Conservation (phyloP, 2,888 invertebrate genomes). For the Cistogaster globosa region DNA sequence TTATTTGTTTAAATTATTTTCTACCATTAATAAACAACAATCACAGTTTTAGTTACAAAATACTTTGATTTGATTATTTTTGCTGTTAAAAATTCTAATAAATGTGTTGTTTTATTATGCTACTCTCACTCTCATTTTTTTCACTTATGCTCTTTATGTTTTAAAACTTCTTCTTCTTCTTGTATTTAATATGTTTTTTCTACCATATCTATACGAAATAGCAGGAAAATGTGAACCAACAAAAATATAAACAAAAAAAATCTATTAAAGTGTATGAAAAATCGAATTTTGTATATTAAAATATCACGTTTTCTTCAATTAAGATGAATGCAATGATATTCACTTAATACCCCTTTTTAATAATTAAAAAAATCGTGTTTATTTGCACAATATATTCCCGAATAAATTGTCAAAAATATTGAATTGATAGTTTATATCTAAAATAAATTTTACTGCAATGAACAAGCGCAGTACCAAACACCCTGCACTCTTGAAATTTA, state of each 20-base stretch:
- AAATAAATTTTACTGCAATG: constrained; percentile 58
- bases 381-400: neutral
- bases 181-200: constrained; percentile 37
- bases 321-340: neutral
- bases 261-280: constrained; percentile 30
- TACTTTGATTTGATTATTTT: constrained; percentile 41
- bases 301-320: constrained; percentile 3
- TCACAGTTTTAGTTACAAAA: constrained; percentile 42
- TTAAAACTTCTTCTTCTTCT: constrained; percentile 42
- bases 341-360: neutral
- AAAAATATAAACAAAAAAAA: constrained; percentile 47
- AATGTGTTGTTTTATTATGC: constrained; percentile 13
- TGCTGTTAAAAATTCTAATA: neutral
- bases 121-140: constrained; percentile 41
- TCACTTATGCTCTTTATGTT: constrained; percentile 48
- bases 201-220: constrained; percentile 58
- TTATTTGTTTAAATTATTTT: constrained; percentile 17
- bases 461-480: constrained; percentile 72
- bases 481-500: constrained; percentile 74
- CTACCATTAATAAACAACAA: constrained; percentile 23
- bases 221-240: constrained; percentile 44
- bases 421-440: constrained; percentile 30
- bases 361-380: neutral
- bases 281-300: neutral
- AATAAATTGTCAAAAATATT: constrained; percentile 47